phyloP scores from a whole-genome alignment of 2,113 vertebrate genomes.

The Potamarius usumacintae region DNA sequence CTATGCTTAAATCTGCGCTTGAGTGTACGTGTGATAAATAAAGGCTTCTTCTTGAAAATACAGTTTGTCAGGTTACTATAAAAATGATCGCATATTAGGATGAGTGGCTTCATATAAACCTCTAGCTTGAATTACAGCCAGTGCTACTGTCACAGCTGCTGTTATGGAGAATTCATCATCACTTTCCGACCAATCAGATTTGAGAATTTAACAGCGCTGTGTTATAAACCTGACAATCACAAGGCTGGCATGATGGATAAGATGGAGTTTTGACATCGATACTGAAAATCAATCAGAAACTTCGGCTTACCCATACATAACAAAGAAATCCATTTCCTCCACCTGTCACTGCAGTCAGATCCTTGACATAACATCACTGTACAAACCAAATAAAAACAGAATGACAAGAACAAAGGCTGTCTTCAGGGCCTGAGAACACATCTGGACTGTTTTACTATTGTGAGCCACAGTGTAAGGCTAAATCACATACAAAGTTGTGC shows the following conservation, averaged over 20 bases:
- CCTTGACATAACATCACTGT: constrained; percentile 33
- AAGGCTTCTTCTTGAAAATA: neutral
- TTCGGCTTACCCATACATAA: constrained; percentile 39
- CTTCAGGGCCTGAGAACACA: neutral
- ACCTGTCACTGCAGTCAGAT: constrained; percentile 35
- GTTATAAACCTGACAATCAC: constrained; percentile 44
- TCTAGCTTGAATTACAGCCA: neutral
- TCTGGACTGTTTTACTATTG: constrained; percentile 4
- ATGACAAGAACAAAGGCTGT: constrained; percentile 23
- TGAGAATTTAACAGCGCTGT: constrained; percentile 8
- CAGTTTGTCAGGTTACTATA: neutral
- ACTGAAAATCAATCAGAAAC: constrained; percentile 50
- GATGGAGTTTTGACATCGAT: constrained; percentile 49
- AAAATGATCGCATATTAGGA: neutral
- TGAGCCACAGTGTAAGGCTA: neutral
- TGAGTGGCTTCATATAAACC: neutral
- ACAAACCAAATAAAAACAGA: constrained; percentile 47
- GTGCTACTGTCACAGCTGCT: neutral
- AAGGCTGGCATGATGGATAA: constrained; percentile 34
- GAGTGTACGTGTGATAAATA: no score
- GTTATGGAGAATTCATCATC: neutral
- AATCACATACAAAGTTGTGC: neutral
- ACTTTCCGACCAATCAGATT: constrained; percentile 27
- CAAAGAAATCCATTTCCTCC: constrained; percentile 45
- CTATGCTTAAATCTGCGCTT: no score